Percentiles rank a stretch among this genome's conserved stretches.
phyloP scores from a whole-genome alignment of 2,113 vertebrate species.

The Thymallus thymallus region DNA sequence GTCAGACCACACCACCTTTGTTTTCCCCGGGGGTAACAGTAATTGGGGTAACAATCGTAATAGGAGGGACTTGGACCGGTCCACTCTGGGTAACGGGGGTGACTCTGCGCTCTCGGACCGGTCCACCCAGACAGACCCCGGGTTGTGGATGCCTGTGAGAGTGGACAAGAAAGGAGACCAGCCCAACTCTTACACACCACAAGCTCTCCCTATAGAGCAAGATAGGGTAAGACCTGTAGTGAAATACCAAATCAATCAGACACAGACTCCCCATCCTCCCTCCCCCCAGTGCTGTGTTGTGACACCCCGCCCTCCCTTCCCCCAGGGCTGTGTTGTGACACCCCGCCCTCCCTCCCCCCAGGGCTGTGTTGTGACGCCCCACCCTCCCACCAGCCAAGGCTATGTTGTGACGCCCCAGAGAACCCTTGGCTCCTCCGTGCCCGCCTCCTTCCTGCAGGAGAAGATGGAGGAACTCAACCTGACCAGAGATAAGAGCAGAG shows the following conservation, averaged over 20 bases:
- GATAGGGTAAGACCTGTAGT: conserved; percentile 32
- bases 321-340: not conserved
- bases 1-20: conserved; percentile 73
- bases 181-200: conserved; percentile 34
- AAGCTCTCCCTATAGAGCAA: conserved; percentile 45
- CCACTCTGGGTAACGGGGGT: conserved; percentile 7
- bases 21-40: conserved; percentile 67
- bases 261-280: no score
- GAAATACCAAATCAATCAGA: no score
- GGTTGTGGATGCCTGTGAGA: conserved; percentile 62
- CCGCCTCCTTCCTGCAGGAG: conserved; percentile 58
- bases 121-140: conserved; percentile 74
- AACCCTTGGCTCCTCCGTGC: conserved; percentile 61
- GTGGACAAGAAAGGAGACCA: conserved; percentile 52
- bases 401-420: conserved; percentile 38
- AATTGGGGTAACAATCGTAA: conserved; percentile 54
- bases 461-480: conserved; percentile 76
- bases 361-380: not conserved
- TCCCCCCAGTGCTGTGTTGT: no score
- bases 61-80: not conserved
- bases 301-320: conserved; percentile 30
- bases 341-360: no score
- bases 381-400: conserved; percentile 22
- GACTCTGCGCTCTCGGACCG: conserved; percentile 49
- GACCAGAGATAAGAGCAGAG: conserved; percentile 72